Conservation (phyloP, 1,140 invertebrate genomes). For the Euura saliciscinereae region DNA sequence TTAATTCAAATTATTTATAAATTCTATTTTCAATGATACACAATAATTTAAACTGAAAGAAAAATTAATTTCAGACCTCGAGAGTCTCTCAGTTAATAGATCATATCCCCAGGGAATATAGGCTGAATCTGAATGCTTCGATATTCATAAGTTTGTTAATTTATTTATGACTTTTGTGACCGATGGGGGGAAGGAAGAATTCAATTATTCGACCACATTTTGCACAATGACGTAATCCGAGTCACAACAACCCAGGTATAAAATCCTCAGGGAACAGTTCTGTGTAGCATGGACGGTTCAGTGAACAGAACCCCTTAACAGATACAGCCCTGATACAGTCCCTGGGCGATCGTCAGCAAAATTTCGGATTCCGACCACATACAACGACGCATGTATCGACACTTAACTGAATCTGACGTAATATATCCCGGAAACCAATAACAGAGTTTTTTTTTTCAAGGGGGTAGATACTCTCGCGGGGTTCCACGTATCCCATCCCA, state of each 20-base stretch:
- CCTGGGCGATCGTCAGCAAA: slow-evolving; percentile 55
- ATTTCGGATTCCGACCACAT: slow-evolving; percentile 52
- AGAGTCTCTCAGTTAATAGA: not conserved
- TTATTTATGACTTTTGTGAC: too few relatives aligned
- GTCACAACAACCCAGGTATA: slow-evolving; percentile 32
- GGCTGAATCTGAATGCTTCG: not conserved
- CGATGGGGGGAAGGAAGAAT: slow-evolving; percentile 35
- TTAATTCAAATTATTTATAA: not conserved
- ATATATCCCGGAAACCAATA: slow-evolving; percentile 11
- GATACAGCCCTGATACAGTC: slow-evolving; percentile 39
- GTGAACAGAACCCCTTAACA: slow-evolving; percentile 50
- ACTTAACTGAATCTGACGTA: slow-evolving; percentile 19
- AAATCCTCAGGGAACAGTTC: slow-evolving; percentile 50
- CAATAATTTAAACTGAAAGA: not conserved
- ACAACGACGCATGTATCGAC: slow-evolving; percentile 25
- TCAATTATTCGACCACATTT: slow-evolving; percentile 47
- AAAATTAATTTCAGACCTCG: not conserved
- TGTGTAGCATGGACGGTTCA: slow-evolving; percentile 45
- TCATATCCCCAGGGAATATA: not conserved
- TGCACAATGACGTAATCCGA: slow-evolving; percentile 46
- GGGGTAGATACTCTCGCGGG: not conserved
- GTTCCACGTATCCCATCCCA: not conserved
- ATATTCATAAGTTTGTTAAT: too few relatives aligned
- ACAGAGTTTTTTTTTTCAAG: not conserved
- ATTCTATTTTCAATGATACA: not conserved